Conservation (phyloP, 2,797 vertebrate genomes). For the Karalla daura region DNA sequence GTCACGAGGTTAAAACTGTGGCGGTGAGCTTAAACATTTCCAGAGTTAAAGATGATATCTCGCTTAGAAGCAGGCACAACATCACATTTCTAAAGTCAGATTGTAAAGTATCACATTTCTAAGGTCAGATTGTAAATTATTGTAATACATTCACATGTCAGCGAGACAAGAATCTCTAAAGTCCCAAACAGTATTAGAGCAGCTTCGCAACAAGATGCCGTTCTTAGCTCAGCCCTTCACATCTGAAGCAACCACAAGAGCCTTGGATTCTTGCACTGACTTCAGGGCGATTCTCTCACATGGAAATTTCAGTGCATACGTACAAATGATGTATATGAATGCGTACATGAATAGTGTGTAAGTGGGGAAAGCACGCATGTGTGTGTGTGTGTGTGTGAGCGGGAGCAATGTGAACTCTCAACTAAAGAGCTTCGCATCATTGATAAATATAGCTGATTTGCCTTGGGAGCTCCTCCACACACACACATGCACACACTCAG, state of each 20-base stretch:
- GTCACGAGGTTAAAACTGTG: conserved; percentile 30
- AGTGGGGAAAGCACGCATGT: not conserved
- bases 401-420: conserved; percentile 12
- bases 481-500: conserved; percentile 17
- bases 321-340: conserved; percentile 3
- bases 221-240: conserved; percentile 1
- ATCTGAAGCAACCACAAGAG: conserved; percentile 17
- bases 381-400: not conserved
- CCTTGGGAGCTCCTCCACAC: conserved; percentile 8
- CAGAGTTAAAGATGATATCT: not conserved
- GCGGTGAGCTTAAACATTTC: not conserved
- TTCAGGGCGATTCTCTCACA: conserved; percentile 19
- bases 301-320: conserved; percentile 4
- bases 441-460: conserved; percentile 41
- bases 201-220: conserved; percentile 18
- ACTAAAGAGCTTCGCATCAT: conserved; percentile 17
- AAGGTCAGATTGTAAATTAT: not conserved
- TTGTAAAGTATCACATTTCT: not conserved
- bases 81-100: conserved; percentile 5
- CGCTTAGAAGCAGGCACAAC: not conserved
- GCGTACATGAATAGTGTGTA: not conserved
- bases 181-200: not conserved
- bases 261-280: conserved; percentile 25
- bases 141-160: conserved; percentile 1
- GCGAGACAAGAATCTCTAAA: not conserved